phyloP scores from a whole-genome alignment of 2,888 invertebrate genomes.

The Eudemis profundana region DNA sequence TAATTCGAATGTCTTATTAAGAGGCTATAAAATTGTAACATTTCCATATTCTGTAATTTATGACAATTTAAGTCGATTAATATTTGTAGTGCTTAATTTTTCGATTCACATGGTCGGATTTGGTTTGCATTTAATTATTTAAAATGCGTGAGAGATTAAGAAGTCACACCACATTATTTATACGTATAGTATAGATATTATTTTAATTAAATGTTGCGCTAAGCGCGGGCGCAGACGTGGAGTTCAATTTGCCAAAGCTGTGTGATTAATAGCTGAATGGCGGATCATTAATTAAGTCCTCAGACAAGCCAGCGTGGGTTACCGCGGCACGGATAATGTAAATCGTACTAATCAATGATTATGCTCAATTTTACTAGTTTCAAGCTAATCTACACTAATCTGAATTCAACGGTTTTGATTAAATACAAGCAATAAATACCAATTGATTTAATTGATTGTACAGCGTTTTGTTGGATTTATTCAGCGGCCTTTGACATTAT shows the following conservation, averaged over 20 bases:
- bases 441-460: not conserved
- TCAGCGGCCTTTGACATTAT: no score
- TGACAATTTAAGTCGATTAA: constrained; percentile 10
- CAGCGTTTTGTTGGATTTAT: not conserved
- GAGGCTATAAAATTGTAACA: constrained; percentile 15
- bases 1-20: constrained; percentile 15
- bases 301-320: constrained; percentile 75
- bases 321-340: constrained; percentile 70
- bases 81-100: constrained; percentile 1
- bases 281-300: constrained; percentile 83
- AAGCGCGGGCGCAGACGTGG: constrained; percentile 69
- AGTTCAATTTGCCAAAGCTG: constrained; percentile 79
- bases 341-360: constrained; percentile 72
- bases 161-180: constrained; percentile 15
- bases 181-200: constrained; percentile 55
- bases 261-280: constrained; percentile 82
- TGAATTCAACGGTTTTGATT: not conserved
- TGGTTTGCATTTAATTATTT: not conserved
- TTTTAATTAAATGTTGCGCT: constrained; percentile 77
- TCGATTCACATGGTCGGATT: not conserved
- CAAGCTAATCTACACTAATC: constrained; percentile 20
- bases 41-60: constrained; percentile 22
- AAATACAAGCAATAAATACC: not conserved
- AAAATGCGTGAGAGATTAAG: not conserved
- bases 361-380: constrained; percentile 54